Evolutionary conservation across 2,888 invertebrate species (phyloP).

Genomic region (Serrognathus titanus): DNA sequence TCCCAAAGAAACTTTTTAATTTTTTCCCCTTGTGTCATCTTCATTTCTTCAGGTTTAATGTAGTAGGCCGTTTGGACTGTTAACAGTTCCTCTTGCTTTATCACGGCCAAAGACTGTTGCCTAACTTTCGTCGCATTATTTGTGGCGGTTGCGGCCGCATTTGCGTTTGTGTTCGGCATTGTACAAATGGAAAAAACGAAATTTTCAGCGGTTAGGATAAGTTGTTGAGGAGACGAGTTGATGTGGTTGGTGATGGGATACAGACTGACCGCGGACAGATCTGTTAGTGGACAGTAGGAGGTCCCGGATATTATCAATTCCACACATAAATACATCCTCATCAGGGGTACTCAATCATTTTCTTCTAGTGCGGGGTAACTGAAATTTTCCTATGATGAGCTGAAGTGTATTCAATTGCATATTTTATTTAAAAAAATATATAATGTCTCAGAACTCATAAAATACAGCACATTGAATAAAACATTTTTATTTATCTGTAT

Average conservation of each 20-base stretch:
- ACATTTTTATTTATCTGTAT: too few species aligned
- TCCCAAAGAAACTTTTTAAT: constrained; percentile 72
- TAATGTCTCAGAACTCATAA: too few species aligned
- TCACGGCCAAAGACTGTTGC: constrained; percentile 33
- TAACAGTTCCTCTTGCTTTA: constrained; percentile 45
- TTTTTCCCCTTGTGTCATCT: constrained; percentile 56
- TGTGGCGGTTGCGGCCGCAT: constrained; percentile 26
- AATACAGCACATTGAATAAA: too few species aligned
- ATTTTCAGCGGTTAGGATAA: not conserved
- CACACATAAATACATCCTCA: constrained; percentile 52
- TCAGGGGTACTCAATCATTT: constrained; percentile 38
- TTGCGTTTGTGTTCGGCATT: constrained; percentile 7
- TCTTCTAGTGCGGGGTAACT: constrained; percentile 6
- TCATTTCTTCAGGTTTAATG: constrained; percentile 59
- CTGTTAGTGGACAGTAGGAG: constrained; percentile 37
- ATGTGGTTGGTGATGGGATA: not conserved
- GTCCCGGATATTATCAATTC: constrained; percentile 54
- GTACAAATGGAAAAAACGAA: not conserved
- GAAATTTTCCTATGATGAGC: constrained; percentile 10
- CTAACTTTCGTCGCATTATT: constrained; percentile 27
- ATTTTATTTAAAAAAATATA: too few species aligned
- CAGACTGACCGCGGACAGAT: constrained; percentile 22
- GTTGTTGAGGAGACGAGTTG: not conserved
- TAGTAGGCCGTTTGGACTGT: constrained; percentile 56
- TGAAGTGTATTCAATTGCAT: too few species aligned